These are phyloP conservation scores for Oncorhynchus tshawytscha DNA, from an alignment of 2,113 vertebrate genomes.

Conservation along the genomic window DNA sequence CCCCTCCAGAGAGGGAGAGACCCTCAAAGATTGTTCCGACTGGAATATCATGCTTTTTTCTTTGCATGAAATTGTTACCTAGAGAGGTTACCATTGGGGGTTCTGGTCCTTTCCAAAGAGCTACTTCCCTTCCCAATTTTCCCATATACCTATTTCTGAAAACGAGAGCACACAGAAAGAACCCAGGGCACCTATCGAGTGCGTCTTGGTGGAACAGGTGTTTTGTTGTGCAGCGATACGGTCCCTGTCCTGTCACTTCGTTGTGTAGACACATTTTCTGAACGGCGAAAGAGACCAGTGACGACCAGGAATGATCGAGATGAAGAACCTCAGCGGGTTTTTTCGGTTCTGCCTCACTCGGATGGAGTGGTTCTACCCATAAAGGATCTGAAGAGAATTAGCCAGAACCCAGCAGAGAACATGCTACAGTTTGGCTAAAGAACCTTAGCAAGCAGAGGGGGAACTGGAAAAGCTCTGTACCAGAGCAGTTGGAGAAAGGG, in stretches of 20 bases:
- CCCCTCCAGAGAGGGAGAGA: neutral
- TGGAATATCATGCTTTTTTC: constrained; percentile 20
- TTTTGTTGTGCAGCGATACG: no score
- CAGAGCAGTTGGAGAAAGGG: constrained; percentile 11
- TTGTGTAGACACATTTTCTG: neutral
- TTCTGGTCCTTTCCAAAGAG: constrained; percentile 10
- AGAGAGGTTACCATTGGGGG: no score
- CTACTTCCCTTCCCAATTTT: constrained; percentile 4
- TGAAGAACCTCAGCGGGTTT: constrained; percentile 40
- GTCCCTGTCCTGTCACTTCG: no score
- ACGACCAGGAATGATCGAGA: constrained; percentile 33
- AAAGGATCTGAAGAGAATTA: constrained; percentile 26
- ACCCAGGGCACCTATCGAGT: no score
- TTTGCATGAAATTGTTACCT: constrained; percentile 12
- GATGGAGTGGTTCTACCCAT: constrained; percentile 55
- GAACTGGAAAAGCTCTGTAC: no score
- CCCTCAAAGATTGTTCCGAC: constrained; percentile 4
- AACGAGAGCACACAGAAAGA: no score
- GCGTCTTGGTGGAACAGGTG: no score
- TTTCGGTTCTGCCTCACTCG: constrained; percentile 46
- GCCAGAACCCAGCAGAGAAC: constrained; percentile 22
- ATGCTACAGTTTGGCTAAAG: constrained; percentile 56
- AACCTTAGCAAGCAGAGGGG: neutral
- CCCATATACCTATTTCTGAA: no score
- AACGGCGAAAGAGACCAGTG: constrained; percentile 27